These are phyloP conservation scores for Dendrophyllia cribrosa DNA, from an alignment of 64 coral and sea anemone genomes.

Conservation along the genomic window DNA sequence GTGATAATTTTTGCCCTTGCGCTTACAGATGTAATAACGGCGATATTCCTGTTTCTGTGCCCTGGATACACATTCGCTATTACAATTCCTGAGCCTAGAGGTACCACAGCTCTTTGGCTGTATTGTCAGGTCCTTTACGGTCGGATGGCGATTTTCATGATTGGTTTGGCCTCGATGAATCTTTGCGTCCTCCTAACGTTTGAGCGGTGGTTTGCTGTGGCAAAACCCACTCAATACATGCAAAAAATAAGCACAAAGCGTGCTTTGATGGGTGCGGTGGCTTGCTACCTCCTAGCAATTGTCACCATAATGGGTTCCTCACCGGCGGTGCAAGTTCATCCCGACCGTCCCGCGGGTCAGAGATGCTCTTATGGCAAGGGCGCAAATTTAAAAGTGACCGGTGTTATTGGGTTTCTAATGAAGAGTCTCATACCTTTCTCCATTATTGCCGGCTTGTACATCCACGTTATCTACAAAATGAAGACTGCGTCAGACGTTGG, in stretches of 20 bases:
- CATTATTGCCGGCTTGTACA: constrained; percentile 21
- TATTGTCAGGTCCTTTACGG: constrained; percentile 69
- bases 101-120: neutral
- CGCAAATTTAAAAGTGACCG: constrained; percentile 1
- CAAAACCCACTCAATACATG: constrained; percentile 37
- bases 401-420: constrained; percentile 1
- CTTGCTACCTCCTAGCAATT: constrained; percentile 26
- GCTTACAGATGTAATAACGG: constrained; percentile 56
- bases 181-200: constrained; percentile 57
- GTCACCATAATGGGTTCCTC: neutral
- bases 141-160: constrained; percentile 35
- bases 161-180: constrained; percentile 56
- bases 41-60: constrained; percentile 38
- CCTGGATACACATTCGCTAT: constrained; percentile 39
- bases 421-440: constrained; percentile 41
- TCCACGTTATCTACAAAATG: constrained; percentile 57
- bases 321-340: neutral
- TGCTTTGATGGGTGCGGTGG: neutral
- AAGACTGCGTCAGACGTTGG: neutral
- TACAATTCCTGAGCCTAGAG: constrained; percentile 14
- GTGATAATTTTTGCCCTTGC: constrained; percentile 58
- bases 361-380: constrained; percentile 26
- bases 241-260: neutral
- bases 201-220: constrained; percentile 66
- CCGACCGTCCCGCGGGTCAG: constrained; percentile 14